Evolutionary conservation across 92 coral and sea anemone species (phyloP).

Genomic region (Pocillopora meandrina): DNA sequence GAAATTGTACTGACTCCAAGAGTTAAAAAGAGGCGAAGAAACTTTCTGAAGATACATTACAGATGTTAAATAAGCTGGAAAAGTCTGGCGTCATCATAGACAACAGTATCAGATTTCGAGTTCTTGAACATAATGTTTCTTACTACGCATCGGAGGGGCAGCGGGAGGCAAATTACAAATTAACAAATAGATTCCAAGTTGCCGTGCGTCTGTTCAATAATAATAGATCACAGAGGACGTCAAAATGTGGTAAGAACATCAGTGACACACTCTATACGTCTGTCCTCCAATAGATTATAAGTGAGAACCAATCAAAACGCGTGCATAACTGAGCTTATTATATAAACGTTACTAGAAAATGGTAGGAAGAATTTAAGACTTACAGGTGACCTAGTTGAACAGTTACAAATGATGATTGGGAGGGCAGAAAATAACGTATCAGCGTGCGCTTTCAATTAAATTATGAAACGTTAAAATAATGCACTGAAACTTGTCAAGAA

Average conservation of each 20-base stretch:
- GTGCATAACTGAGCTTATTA: too few species aligned
- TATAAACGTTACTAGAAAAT: background rate
- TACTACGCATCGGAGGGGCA: background rate
- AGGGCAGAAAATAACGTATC: slow-evolving; percentile 16
- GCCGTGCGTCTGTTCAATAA: too few species aligned
- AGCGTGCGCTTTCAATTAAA: background rate
- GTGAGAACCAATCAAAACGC: too few species aligned
- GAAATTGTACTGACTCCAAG: background rate
- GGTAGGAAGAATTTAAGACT: background rate
- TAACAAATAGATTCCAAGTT: too few species aligned
- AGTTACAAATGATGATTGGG: slow-evolving; percentile 4
- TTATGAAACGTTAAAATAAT: background rate
- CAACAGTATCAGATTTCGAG: background rate
- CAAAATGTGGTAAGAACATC: too few species aligned
- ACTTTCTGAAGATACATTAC: background rate
- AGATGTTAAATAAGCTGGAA: background rate
- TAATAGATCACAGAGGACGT: too few species aligned
- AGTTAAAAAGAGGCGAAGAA: background rate
- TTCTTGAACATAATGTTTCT: background rate
- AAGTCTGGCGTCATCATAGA: background rate
- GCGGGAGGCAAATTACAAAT: background rate
- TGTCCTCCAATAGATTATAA: too few species aligned
- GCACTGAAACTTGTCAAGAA: slow-evolving; percentile 7
- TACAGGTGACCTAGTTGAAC: background rate
- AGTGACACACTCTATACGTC: too few species aligned